Evolutionary conservation across 1,140 invertebrate genomes (phyloP), one percentile per base, ranked within the genome.

Genomic region (Mesaphorura yosii): DNA sequence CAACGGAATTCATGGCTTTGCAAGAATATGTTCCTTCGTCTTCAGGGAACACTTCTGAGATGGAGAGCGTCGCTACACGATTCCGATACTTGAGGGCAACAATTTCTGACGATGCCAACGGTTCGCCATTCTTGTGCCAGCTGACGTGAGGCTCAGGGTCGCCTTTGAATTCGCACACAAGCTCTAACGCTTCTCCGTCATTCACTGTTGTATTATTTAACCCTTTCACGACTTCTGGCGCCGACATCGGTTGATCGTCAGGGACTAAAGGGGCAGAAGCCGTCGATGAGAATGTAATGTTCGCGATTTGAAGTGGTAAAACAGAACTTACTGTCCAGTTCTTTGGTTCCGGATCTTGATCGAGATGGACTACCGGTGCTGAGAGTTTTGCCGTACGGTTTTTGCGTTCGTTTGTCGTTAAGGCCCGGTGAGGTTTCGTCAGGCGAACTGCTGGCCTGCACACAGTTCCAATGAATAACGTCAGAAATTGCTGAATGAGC

Each of bases 31-130:
- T 76, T 26, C 88, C 90, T 67, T 89, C 89, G 70, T 95, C 90
- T 73, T 93, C 89, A 1, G 88, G 89, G 75, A 89, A 93, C 48
- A 92, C 80, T 74, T 94, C 89, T 57, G 83, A 84, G 58, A 94
- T 93, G 19, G 80, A 80, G 19, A 94, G 70, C 29, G 81, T 84
- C 1, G 88, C 88, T 38, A 86, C 75, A 25, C 88, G 83, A 65
- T 84, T 86, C 67, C 86, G 87, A 67, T 93, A 93, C 71, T 90
- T 92, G 19, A 94, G 73, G 68, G 91, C 86, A 56, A 93, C 76
- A 26, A 91, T 82, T 71, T 91, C 82, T 0, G 82, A 85, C 1
- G 85, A 88, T 47, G 76, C 78, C 28, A 89, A 69, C 12, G 72
- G 63, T 72, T 84, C 81, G 46, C 80, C 81, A 62, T 84, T 79